phyloP scores from a whole-genome alignment of 2,888 invertebrate genomes.

The Eupithecia dodoneata region DNA sequence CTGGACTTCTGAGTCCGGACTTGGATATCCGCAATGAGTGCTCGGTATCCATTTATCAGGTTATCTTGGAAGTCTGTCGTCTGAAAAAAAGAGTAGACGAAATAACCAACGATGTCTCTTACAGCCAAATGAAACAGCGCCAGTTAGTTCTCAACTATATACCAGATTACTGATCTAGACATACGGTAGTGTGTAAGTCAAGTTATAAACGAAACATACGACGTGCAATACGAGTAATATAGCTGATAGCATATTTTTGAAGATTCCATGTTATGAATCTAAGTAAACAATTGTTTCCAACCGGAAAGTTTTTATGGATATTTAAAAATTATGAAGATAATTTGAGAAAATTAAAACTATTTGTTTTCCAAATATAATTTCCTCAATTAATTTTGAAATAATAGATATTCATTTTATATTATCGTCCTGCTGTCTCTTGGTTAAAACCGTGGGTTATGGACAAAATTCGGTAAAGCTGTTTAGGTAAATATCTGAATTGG shows the following conservation, averaged over 20 bases:
- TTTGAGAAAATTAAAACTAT: not conserved
- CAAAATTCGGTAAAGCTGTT: not conserved
- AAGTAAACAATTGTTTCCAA: not conserved
- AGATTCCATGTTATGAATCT: not conserved
- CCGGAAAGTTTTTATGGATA: too few species aligned
- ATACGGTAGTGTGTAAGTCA: not conserved
- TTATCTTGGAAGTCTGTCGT: constrained; percentile 79
- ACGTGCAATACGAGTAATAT: not conserved
- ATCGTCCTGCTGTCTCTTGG: not conserved
- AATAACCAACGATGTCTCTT: not conserved
- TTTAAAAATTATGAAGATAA: too few species aligned
- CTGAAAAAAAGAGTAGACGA: constrained; percentile 54
- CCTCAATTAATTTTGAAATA: not conserved
- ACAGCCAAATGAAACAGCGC: not conserved
- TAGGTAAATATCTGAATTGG: not conserved
- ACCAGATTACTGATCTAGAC: not conserved
- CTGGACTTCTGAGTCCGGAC: constrained; percentile 77
- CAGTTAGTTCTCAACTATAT: not conserved
- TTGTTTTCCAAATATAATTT: not conserved
- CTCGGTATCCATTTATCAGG: constrained; percentile 78
- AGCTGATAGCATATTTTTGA: not conserved
- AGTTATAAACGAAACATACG: not conserved
- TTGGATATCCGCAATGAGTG: constrained; percentile 78
- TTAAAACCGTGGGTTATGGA: not conserved
- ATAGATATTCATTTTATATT: not conserved